phyloP scores from a whole-genome alignment of 1,140 invertebrate genomes.

The Caenorhabditis inopinata region DNA sequence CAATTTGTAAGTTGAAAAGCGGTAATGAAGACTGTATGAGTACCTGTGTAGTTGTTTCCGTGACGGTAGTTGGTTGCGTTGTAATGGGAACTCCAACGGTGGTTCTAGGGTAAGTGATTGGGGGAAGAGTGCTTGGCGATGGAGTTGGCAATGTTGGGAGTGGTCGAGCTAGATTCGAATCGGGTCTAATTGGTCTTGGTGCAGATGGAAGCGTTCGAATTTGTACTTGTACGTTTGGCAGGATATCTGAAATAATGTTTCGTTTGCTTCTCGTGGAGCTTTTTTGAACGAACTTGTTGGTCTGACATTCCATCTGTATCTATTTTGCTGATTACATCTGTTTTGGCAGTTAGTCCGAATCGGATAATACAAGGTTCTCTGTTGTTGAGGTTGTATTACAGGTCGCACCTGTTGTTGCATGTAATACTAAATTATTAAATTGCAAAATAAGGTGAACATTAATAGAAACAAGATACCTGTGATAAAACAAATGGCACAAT shows the following conservation, averaged over 20 bases:
- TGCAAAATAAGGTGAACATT: background rate
- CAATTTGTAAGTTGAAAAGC: too few relatives aligned
- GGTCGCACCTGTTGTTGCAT: slow-evolving; percentile 4
- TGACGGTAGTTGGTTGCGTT: background rate
- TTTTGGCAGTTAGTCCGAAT: slow-evolving; percentile 56
- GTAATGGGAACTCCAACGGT: slow-evolving; percentile 24
- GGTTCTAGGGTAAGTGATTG: slow-evolving; percentile 15
- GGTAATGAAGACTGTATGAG: background rate
- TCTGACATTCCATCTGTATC: slow-evolving; percentile 57
- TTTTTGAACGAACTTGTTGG: slow-evolving; percentile 40
- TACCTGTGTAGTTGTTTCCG: slow-evolving; percentile 13
- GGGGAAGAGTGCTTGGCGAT: background rate
- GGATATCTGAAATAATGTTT: slow-evolving; percentile 34
- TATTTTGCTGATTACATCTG: slow-evolving; percentile 53
- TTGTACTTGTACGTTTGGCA: slow-evolving; percentile 21
- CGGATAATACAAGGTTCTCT: slow-evolving; percentile 54
- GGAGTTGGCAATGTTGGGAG: background rate
- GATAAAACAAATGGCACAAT: slow-evolving; percentile 9
- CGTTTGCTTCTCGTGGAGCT: background rate
- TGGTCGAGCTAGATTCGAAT: slow-evolving; percentile 4
- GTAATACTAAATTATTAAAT: slow-evolving; percentile 12
- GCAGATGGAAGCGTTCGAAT: slow-evolving; percentile 24
- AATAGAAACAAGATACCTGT: background rate
- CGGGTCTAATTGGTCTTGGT: slow-evolving; percentile 4
- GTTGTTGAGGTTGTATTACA: slow-evolving; percentile 35